phyloP scores from a whole-genome alignment of 2,888 invertebrate species.

The Cryptophagus acutangulus region DNA sequence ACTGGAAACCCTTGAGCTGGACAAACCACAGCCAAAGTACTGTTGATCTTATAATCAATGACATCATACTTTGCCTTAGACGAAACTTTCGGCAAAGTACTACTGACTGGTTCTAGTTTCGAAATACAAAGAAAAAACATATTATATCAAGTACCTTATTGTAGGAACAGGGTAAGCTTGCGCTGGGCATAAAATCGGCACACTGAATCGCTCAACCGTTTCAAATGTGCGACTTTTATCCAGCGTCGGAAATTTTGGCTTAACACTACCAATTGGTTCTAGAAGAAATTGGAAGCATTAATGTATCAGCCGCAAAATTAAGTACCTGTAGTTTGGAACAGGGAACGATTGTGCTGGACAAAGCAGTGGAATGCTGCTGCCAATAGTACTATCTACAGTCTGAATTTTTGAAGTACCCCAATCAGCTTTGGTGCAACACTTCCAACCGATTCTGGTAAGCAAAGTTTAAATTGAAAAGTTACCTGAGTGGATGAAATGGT shows the following conservation, averaged over 20 bases:
- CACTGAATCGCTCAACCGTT: conserved; percentile 48
- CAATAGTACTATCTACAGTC: conserved; percentile 27
- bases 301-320: conserved; percentile 10
- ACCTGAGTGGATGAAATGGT: neutral
- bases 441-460: conserved; percentile 51
- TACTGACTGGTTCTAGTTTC: conserved; percentile 54
- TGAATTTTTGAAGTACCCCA: conserved; percentile 34
- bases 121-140: conserved; percentile 13
- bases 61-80: conserved; percentile 44
- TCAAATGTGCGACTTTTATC: conserved; percentile 63
- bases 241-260: conserved; percentile 60
- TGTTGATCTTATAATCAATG: conserved; percentile 30
- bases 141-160: conserved; percentile 63
- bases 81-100: conserved; percentile 50
- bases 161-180: conserved; percentile 72
- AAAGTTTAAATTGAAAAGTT: conserved; percentile 4
- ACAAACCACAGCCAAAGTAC: conserved; percentile 57
- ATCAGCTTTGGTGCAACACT: conserved; percentile 52
- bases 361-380: conserved; percentile 50
- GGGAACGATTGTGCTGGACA: conserved; percentile 64
- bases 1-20: conserved; percentile 67
- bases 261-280: conserved; percentile 58
- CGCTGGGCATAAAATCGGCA: conserved; percentile 68
- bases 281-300: conserved; percentile 26
- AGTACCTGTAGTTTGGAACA: conserved; percentile 67